Base-by-base conservation (phyloP, 2,797 vertebrate species). In the Micrastur ruficollis region DNA sequence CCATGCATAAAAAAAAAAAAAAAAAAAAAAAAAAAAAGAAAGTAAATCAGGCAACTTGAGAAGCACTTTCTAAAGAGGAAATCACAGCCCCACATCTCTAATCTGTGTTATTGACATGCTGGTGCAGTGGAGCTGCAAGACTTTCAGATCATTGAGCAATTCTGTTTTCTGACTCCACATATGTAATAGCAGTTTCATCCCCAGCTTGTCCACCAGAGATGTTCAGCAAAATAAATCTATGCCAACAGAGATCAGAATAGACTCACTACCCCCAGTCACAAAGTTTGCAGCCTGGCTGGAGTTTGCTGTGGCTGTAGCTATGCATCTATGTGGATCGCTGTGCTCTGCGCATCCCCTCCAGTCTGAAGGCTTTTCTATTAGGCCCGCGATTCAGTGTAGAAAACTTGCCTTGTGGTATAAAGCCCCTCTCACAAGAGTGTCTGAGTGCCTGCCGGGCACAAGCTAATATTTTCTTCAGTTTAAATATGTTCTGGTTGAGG, bases 401-500 rank as follows among this genome's bases (percentile, higher is more conserved):
- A 84, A 90, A 61, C 19, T 53, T 74, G 8, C 5, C 56, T 36
- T 46, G 9, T 81, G 47, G 14, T 63, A 22, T 63, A 79, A 79
- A 62, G 15, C 8, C 52, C 18, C 20, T 70, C 52, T 78, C 81
- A 63, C 32, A 46, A 22, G 16, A 27, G 47, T 52, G 17, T 71
- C 59, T 55, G 63, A 25, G 27, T 18, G 19, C 62, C 80, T 68
- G 34, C 61, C 61, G 61, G 85, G 49, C 40, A 42, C 23, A 26
- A 68, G 23, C 12, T 81, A 82, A 49, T 86, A 38, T 96, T 95
- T 95, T 38, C 16, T 91, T 76, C 1, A 0, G 8, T 89, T 94
- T 85, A 87, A 95, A 67, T 74, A 17, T 46, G 61, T 90, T 90
- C 79, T 83, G 20, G 22, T 56, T 63, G 65, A 90, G 75, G 38